Evolutionary conservation across 1,140 invertebrate species (phyloP).

Genomic region (Panonychus citri): DNA sequence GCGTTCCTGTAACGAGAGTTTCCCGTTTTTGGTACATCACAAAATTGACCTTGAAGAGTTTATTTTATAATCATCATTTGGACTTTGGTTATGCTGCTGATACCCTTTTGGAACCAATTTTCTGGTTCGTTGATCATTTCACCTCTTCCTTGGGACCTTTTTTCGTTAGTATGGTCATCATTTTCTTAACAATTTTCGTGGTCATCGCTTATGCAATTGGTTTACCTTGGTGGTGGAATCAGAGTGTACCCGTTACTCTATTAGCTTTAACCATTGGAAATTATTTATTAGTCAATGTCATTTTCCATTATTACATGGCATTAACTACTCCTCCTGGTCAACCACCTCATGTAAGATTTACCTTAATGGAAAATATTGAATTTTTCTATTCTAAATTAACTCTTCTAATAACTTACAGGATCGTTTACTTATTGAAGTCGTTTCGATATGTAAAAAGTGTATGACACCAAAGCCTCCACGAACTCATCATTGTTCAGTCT

Average conservation of each 20-base stretch:
- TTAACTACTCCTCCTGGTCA: constrained; percentile 52
- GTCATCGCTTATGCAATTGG: constrained; percentile 62
- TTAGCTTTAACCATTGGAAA: constrained; percentile 61
- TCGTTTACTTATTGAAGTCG: constrained; percentile 47
- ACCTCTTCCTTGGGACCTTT: constrained; percentile 59
- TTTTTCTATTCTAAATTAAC: neutral
- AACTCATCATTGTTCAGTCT: constrained; percentile 87
- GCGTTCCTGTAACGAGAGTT: too few species aligned
- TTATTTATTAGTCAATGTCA: constrained; percentile 69
- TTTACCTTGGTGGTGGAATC: constrained; percentile 66
- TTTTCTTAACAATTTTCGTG: constrained; percentile 49
- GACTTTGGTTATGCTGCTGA: constrained; percentile 53
- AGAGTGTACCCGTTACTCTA: constrained; percentile 38
- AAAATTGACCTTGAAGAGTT: neutral
- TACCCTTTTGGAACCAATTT: constrained; percentile 66
- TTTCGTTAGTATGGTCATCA: constrained; percentile 49
- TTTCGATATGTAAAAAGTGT: constrained; percentile 85
- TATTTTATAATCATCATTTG: constrained; percentile 16
- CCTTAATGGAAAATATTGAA: constrained; percentile 14
- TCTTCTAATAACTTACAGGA: constrained; percentile 27
- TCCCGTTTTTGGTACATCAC: too few species aligned
- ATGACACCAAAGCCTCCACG: constrained; percentile 75
- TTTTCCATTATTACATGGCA: constrained; percentile 75
- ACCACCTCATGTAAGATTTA: constrained; percentile 36
- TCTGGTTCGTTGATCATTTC: constrained; percentile 84